A percentile compares a stretch with the other conserved stretches of the same genome.
Evolutionary conservation across 2,888 invertebrate genomes (phyloP).

Genomic region (Volucella zonaria): DNA sequence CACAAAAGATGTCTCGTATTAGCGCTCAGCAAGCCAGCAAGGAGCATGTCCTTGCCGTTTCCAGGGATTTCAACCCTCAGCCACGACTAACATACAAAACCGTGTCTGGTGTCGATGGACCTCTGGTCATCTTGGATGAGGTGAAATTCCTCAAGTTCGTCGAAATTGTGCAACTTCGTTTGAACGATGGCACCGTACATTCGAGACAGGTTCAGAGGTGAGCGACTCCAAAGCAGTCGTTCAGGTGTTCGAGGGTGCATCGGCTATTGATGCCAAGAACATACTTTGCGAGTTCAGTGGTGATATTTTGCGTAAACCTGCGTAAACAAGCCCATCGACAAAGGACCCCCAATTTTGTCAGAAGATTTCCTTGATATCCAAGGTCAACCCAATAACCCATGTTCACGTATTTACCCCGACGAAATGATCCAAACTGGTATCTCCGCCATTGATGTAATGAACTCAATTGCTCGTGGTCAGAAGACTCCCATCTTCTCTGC

Average conservation of each 20-base stretch:
- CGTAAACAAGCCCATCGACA: constrained; percentile 85
- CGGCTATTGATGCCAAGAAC: constrained; percentile 99
- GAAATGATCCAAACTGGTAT: constrained; percentile 99
- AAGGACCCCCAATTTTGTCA: no score
- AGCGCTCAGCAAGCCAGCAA: no score
- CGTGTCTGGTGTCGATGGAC: constrained; percentile 93
- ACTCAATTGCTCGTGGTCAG: constrained; percentile 99
- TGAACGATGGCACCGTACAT: no score
- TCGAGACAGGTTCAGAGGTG: no score
- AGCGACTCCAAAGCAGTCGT: constrained; percentile 99
- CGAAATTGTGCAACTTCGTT: constrained; percentile 98
- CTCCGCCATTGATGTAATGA: constrained; percentile 99
- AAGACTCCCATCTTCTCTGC: constrained; percentile 99
- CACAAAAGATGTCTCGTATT: no score
- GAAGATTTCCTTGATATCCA: constrained; percentile 93
- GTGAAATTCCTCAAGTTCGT: constrained; percentile 99
- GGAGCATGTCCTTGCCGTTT: no score
- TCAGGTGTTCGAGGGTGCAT: constrained; percentile 99
- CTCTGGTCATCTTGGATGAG: constrained; percentile 98
- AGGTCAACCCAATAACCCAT: no score
- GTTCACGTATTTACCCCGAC: constrained; percentile 99
- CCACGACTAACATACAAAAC: no score
- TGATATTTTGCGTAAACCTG: constrained; percentile 98
- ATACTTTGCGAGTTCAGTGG: constrained; percentile 99
- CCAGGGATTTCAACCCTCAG: no score